Evolutionary conservation across 2,888 invertebrate species (phyloP).

Genomic region (Pammene fasciana): DNA sequence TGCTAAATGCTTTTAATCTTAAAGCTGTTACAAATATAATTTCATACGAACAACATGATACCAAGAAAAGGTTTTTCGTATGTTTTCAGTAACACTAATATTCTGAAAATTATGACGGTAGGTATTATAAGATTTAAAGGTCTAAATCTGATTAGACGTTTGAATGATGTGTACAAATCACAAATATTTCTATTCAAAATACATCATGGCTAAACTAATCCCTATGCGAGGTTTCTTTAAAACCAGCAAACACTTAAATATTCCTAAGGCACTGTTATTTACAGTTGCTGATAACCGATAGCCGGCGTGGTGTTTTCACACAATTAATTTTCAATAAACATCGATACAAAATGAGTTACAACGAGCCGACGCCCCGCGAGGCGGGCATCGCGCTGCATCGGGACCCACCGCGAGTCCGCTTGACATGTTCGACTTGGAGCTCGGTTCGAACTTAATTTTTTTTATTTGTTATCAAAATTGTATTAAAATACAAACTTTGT

Average conservation of each 20-base stretch:
- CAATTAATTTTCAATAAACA: conserved; percentile 76
- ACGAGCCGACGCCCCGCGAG: conserved; percentile 59
- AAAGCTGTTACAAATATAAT: too few relatives aligned
- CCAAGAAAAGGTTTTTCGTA: too few relatives aligned
- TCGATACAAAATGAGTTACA: conserved; percentile 64
- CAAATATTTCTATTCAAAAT: background rate
- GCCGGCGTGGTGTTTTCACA: conserved; percentile 61
- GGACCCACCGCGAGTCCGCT: conserved; percentile 59
- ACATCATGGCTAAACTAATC: background rate
- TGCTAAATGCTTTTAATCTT: background rate
- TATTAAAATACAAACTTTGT: too few relatives aligned
- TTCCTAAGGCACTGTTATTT: conserved; percentile 47
- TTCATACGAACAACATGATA: too few relatives aligned
- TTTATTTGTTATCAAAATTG: too few relatives aligned
- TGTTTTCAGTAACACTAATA: too few relatives aligned
- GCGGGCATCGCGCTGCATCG: conserved; percentile 60
- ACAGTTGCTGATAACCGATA: conserved; percentile 56
- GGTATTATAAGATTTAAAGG: too few relatives aligned
- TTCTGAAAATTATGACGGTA: too few relatives aligned
- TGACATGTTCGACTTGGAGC: conserved; percentile 52
- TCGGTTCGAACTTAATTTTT: conserved; percentile 13
- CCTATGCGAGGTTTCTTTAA: background rate
- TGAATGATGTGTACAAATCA: background rate
- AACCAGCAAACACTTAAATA: conserved; percentile 8
- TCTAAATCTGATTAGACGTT: too few relatives aligned